phyloP scores from a whole-genome alignment of 2,888 invertebrate species.

The Colostygia pectinataria region DNA sequence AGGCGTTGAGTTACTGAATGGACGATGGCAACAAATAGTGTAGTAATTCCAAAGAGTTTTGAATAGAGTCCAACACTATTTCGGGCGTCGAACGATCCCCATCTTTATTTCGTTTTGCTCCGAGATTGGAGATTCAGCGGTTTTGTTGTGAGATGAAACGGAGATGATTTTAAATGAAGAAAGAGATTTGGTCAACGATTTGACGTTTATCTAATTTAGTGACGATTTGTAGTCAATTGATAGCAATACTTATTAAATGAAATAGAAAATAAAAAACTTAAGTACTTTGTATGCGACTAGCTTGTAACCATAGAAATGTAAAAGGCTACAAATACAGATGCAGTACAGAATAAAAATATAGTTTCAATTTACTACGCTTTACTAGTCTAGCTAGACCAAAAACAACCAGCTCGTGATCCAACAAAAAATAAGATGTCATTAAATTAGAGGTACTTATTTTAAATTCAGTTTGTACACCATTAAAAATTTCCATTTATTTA shows the following conservation, averaged over 20 bases:
- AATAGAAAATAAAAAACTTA: constrained; percentile 15
- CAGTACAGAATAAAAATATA: constrained; percentile 1
- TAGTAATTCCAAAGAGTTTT: constrained; percentile 81
- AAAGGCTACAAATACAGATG: constrained; percentile 9
- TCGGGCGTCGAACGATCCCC: constrained; percentile 74
- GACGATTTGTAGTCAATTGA: constrained; percentile 26
- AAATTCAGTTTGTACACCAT: background rate
- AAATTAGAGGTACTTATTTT: constrained; percentile 5
- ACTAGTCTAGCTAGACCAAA: constrained; percentile 17
- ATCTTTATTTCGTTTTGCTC: constrained; percentile 66
- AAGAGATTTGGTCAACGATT: constrained; percentile 26
- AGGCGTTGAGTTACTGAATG: constrained; percentile 80
- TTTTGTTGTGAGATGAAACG: constrained; percentile 32
- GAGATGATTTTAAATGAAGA: constrained; percentile 25
- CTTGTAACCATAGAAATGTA: constrained; percentile 14
- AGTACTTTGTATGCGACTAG: constrained; percentile 4
- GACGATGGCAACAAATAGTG: constrained; percentile 73
- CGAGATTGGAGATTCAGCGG: constrained; percentile 56
- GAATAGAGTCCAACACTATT: constrained; percentile 81
- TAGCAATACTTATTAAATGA: constrained; percentile 18
- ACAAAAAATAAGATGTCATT: constrained; percentile 10
- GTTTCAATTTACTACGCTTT: constrained; percentile 12
- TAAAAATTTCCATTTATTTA: background rate
- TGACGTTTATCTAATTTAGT: constrained; percentile 32
- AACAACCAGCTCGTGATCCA: constrained; percentile 8